These are phyloP conservation scores for Danionella dracula DNA, from an alignment of 2,797 vertebrate species.

Conservation along the genomic window DNA sequence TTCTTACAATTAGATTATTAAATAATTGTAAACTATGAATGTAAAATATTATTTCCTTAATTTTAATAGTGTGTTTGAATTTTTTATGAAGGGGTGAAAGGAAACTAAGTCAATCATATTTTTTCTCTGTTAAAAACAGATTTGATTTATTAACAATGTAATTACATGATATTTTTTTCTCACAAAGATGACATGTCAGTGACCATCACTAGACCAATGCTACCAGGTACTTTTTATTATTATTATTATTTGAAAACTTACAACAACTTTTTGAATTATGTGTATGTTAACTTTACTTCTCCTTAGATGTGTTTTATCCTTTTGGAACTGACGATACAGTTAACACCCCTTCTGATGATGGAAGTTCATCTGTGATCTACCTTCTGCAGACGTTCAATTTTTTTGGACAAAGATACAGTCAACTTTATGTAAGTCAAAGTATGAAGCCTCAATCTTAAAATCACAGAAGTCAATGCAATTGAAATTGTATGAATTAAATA, in stretches of 20 bases:
- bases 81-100: too few species aligned
- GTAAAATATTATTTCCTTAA: too few species aligned
- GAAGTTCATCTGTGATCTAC: conserved; percentile 45
- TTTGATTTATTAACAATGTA: too few species aligned
- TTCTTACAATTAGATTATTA: too few species aligned
- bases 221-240: background rate
- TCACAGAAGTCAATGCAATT: too few species aligned
- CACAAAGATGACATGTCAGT: background rate
- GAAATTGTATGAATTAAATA: too few species aligned
- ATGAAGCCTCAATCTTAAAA: too few species aligned
- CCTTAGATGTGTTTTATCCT: conserved; percentile 42
- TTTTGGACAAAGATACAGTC: conserved; percentile 41
- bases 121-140: too few species aligned
- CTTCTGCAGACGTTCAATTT: conserved; percentile 45
- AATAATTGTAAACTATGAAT: too few species aligned
- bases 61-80: too few species aligned
- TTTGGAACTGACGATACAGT: conserved; percentile 32
- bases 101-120: too few species aligned
- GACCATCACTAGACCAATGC: background rate
- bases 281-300: background rate
- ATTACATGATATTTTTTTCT: background rate
- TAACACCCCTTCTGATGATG: conserved; percentile 30
- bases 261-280: background rate
- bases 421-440: conserved; percentile 51
- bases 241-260: background rate